Base-by-base conservation (phyloP, 2,113 vertebrate genomes). In the Engystomops pustulosus region DNA sequence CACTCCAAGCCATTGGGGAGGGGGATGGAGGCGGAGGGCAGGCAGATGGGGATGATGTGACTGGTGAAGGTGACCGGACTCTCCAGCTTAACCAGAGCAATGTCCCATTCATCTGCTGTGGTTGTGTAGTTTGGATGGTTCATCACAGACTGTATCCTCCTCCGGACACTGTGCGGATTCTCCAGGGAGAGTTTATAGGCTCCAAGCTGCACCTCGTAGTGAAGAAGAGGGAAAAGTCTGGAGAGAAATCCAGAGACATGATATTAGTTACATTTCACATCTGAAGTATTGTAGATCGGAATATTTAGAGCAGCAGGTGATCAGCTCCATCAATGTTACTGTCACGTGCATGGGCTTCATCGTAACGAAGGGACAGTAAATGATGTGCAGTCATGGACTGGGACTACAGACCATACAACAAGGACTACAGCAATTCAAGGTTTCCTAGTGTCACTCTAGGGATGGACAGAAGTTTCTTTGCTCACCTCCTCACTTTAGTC, bases 31-130 rank as follows among this genome's bases (percentile, higher is more conserved):
- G 88, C 89, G 0, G 94, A 88, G 0, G 97, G 97, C 87, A 99
- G 90, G 87, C 98, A 99, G 87, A 94, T 90, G 0, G 97, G 96
- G 67, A 86, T 91, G 67, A 95, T 93, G 0, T 93, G 80, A 1
- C 93, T 70, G 0, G 92, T 91, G 15, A 86, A 87, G 85, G 94
- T 91, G 58, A 95, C 92, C 0, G 95, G 91, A 34, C 95, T 93
- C 87, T 95, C 94, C 25, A 99, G 91, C 87, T 93, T 93, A 74
- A 99, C 91, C 85, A 99, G 90, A 0, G 96, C 98, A 86, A 96
- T 92, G 60, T 99, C 97, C 0, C 97, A 45, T 45, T 45, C 44
- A 45, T 45, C 2, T 45, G 49, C 17, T 6, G 18, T 1, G 20
- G 3, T 53, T 20, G 17, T 20, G 7, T 53, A 53, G 49, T 20